Evolutionary conservation across 2,888 invertebrate genomes (phyloP).

Genomic region (Erannis defoliaria): DNA sequence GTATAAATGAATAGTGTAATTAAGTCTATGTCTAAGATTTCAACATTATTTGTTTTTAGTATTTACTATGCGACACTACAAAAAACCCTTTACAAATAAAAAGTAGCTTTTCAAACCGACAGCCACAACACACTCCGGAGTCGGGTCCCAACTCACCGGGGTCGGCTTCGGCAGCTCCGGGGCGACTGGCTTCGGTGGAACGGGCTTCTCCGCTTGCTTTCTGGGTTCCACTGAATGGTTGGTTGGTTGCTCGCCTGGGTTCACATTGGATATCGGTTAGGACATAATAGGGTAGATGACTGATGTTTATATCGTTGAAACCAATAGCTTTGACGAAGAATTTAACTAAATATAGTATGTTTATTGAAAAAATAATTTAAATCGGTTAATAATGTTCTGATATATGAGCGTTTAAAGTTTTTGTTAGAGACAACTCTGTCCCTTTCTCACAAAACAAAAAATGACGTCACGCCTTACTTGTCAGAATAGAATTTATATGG

Average conservation of each 20-base stretch:
- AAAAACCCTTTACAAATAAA: slow-evolving; percentile 17
- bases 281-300: too few relatives aligned
- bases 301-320: not conserved
- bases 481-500: too few relatives aligned
- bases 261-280: not conserved
- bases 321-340: too few relatives aligned
- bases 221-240: slow-evolving; percentile 5
- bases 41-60: not conserved
- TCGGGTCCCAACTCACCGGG: slow-evolving; percentile 63
- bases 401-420: too few relatives aligned
- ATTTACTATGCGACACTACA: slow-evolving; percentile 16
- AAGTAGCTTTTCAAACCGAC: slow-evolving; percentile 44
- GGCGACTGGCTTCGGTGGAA: slow-evolving; percentile 48
- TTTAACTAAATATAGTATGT: too few relatives aligned
- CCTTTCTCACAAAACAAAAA: too few relatives aligned
- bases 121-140: slow-evolving; percentile 44
- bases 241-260: slow-evolving; percentile 17
- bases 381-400: too few relatives aligned
- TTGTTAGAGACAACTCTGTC: too few relatives aligned
- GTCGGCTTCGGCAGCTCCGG: slow-evolving; percentile 79
- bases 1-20: too few relatives aligned
- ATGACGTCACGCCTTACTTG: too few relatives aligned
- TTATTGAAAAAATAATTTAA: too few relatives aligned
- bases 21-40: too few relatives aligned
- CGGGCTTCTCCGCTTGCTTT: slow-evolving; percentile 22